phyloP scores from a whole-genome alignment of 92 coral and sea anemone genomes.

The Heteractis magnifica region DNA sequence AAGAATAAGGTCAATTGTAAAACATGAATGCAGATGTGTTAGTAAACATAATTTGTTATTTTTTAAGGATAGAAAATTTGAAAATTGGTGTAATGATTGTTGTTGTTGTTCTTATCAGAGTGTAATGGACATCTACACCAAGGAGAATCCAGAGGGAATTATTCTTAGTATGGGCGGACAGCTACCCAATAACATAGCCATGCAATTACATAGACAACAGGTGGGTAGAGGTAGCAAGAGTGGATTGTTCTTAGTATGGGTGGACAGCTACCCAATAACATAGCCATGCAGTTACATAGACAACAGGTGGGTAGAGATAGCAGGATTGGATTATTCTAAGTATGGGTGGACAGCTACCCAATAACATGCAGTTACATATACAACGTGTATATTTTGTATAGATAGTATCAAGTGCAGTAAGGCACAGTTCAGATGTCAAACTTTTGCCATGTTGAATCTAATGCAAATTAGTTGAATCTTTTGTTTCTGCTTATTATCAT shows the following conservation, averaged over 20 bases:
- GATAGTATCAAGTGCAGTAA: too few species aligned
- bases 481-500: too few species aligned
- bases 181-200: conserved; percentile 94
- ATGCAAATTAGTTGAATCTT: too few species aligned
- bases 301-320: neutral
- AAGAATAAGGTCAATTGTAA: too few species aligned
- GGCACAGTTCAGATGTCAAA: too few species aligned
- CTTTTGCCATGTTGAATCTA: too few species aligned
- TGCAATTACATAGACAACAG: conserved; percentile 96
- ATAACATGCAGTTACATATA: conserved; percentile 1
- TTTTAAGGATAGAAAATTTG: neutral
- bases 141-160: conserved; percentile 92
- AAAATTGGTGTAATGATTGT: neutral
- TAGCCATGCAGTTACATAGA: neutral
- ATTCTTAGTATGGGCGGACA: conserved; percentile 99
- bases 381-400: neutral
- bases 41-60: too few species aligned
- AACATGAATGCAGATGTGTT: too few species aligned
- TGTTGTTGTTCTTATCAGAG: conserved; percentile 41
- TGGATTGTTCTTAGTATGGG: conserved; percentile 83
- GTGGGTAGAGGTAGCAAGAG: conserved; percentile 28
- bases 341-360: conserved; percentile 77
- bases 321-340: conserved; percentile 53
- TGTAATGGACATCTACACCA: conserved; percentile 95
- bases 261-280: conserved; percentile 47